Conservation (phyloP, 2,113 vertebrate species). For the Helogale parvula region DNA sequence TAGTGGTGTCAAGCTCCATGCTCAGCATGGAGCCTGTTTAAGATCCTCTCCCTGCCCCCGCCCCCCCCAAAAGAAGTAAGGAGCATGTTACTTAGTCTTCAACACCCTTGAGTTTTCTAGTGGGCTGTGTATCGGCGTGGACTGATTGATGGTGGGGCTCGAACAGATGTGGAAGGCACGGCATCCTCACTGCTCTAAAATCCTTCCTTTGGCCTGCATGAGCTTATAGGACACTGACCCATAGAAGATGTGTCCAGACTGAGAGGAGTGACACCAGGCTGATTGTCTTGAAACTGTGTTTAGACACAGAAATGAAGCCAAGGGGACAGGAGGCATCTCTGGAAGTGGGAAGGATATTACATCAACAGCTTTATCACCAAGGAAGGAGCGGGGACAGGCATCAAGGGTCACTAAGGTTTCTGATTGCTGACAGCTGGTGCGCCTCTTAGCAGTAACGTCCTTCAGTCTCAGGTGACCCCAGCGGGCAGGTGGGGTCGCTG, state of each 20-base stretch:
- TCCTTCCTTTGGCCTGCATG: neutral
- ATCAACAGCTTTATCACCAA: no score
- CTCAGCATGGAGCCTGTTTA: no score
- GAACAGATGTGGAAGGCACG: fast-evolving
- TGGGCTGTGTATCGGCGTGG: fast-evolving
- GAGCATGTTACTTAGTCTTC: neutral
- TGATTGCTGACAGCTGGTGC: neutral
- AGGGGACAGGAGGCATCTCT: fast-evolving
- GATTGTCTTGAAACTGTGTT: neutral
- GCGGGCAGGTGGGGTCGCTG: neutral
- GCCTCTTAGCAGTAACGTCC: neutral
- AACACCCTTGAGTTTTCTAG: fast-evolving
- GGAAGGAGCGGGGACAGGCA: neutral
- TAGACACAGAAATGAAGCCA: neutral
- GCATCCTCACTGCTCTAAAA: neutral
- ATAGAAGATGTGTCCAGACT: no score
- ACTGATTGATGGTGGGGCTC: fast-evolving
- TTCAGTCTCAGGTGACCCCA: neutral
- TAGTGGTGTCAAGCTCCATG: no score
- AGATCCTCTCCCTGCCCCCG: no score
- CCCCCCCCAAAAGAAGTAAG: neutral
- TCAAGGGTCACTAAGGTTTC: neutral
- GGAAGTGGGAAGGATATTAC: no score
- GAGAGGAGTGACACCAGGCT: neutral
- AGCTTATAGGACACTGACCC: fast-evolving